These are phyloP conservation scores for Parnassius orleans DNA, from an alignment of 2,888 invertebrate genomes.

Conservation along the genomic window DNA sequence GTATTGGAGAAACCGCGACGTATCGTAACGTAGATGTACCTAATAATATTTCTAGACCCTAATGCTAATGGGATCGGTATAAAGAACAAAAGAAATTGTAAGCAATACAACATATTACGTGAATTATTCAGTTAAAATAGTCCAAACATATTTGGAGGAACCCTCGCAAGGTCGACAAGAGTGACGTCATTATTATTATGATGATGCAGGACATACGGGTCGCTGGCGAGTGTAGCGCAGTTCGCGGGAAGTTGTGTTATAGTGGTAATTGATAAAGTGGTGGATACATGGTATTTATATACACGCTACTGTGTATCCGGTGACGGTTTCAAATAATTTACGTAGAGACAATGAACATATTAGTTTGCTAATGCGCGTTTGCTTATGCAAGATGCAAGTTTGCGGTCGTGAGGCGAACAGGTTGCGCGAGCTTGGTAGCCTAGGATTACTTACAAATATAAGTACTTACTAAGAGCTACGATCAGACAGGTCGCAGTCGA, in stretches of 20 bases:
- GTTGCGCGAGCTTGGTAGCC: constrained; percentile 16
- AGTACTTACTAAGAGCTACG: constrained; percentile 7
- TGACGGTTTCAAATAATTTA: constrained; percentile 44
- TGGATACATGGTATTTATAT: constrained; percentile 37
- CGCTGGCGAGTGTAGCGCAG: constrained; percentile 38
- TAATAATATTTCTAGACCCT: no score
- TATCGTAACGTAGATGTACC: no score
- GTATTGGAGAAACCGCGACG: no score
- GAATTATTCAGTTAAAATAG: constrained; percentile 58
- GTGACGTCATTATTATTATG: constrained; percentile 67
- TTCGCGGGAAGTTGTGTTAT: constrained; percentile 49
- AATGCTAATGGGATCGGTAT: no score
- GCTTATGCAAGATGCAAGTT: constrained; percentile 18
- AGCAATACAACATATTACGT: constrained; percentile 35
- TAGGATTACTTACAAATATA: constrained; percentile 9
- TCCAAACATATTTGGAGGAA: constrained; percentile 52
- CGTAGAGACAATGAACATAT: constrained; percentile 42
- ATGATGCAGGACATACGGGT: constrained; percentile 64
- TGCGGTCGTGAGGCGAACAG: constrained; percentile 22
- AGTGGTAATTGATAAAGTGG: constrained; percentile 66
- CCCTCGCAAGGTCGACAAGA: constrained; percentile 62
- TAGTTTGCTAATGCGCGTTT: constrained; percentile 6
- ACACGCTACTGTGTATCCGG: constrained; percentile 43
- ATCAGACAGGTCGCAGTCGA: constrained; percentile 1
- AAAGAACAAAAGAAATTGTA: no score